Percentiles rank a stretch among this genome's conserved stretches.
phyloP scores from a whole-genome alignment of 2,113 vertebrate species.

The Zingel zingel region DNA sequence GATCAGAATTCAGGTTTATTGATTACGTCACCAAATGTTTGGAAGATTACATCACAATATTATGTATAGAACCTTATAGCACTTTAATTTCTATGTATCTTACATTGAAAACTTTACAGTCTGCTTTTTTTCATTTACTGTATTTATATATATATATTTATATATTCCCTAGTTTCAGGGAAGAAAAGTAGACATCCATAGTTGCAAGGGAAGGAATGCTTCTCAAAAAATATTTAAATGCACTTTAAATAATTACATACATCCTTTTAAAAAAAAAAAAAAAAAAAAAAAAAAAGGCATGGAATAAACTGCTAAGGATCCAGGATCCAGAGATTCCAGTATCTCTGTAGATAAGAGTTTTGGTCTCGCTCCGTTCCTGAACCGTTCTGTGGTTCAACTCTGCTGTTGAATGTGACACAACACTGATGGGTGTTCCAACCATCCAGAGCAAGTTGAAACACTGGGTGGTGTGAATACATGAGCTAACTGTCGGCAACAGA shows the following conservation, averaged over 20 bases:
- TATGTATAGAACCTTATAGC: slow-evolving; percentile 78
- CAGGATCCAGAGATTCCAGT: slow-evolving; percentile 18
- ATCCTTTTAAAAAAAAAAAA: slow-evolving; percentile 63
- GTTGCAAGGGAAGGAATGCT: slow-evolving; percentile 83
- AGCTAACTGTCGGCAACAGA: slow-evolving; percentile 13
- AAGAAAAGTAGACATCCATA: slow-evolving; percentile 84
- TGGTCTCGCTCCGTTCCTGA: slow-evolving; percentile 37
- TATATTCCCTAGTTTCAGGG: slow-evolving; percentile 75
- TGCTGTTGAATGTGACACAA: slow-evolving; percentile 29
- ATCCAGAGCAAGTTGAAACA: slow-evolving; percentile 13
- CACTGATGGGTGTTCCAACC: slow-evolving; percentile 50
- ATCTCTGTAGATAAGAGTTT: slow-evolving; percentile 31
- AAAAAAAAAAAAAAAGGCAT: slow-evolving; percentile 59
- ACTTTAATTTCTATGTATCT: slow-evolving; percentile 82
- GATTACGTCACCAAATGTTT: slow-evolving; percentile 83
- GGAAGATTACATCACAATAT: slow-evolving; percentile 84
- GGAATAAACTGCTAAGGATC: slow-evolving; percentile 42
- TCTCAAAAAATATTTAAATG: slow-evolving; percentile 85
- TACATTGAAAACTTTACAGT: slow-evolving; percentile 88
- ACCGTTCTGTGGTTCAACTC: slow-evolving; percentile 32
- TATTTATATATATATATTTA: slow-evolving; percentile 84
- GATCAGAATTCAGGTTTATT: slow-evolving; percentile 84
- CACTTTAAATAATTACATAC: slow-evolving; percentile 86
- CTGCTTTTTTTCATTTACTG: slow-evolving; percentile 75
- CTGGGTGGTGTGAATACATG: slow-evolving; percentile 43